Base-by-base conservation (phyloP, 2,797 vertebrate genomes). In the Octomys mimax region DNA sequence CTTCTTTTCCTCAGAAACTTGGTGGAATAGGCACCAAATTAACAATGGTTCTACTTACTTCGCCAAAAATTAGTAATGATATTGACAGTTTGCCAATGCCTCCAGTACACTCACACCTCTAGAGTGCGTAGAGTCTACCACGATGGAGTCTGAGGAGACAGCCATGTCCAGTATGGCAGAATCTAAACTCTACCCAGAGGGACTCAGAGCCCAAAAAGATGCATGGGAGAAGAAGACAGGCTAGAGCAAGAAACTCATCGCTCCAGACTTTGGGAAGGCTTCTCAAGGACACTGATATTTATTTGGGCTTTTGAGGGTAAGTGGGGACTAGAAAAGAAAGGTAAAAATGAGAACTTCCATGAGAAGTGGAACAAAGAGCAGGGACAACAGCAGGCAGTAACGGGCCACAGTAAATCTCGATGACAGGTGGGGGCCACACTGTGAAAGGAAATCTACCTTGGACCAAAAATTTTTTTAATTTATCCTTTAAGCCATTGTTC, bases 401-500 rank as follows among this genome's bases (percentile, higher is more conserved):
- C 9, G 33, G 33, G 46, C 52, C 28, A 36, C 70, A 10, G 73
- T 6, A n/a, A 80, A 26, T 0, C 21, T 6, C 42, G 68, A 89
- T 54, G 14, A 73, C 33, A 13, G 11, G 11, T n/a, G 28, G 6
- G 31, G 46, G 28, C 52, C 52, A 95, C 42, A 31, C 0, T 49
- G 39, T 22, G 33, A 87, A 83, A 31, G 21, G 11, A 24, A 26
- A 9, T 36, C 42, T 26, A 28, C 19, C 10, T 84, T 73, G n/a
- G 28, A 13, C 31, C 83, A 64, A 75, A 22, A 61, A 89, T 92
- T 59, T 64, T 87, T 85, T 4, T 83, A 75, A 46, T 64, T 10
- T 78, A 59, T 64, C 71, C 57, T 91, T 85, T 59, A 80, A 92
- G 39, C 28, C 57, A 71, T 19, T 86, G 46, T 90, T 89, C 61